Conservation (phyloP, 2,888 invertebrate species). For the Fissipunctia ypsillon region DNA sequence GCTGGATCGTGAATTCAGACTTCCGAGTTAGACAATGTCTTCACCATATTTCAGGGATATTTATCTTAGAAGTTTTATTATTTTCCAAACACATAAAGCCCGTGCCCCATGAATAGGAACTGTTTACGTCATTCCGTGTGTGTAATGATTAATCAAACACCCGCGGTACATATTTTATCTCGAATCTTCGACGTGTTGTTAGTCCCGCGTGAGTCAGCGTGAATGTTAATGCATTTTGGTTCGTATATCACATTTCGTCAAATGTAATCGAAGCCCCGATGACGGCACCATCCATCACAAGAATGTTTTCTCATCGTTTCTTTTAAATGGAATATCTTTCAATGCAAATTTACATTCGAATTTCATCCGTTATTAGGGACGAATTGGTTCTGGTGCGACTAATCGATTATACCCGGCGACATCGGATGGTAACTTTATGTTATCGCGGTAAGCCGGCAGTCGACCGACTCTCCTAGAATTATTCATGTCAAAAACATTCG, state of each 20-base stretch:
- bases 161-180: conserved; percentile 72
- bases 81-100: conserved; percentile 54
- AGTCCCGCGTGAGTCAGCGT: conserved; percentile 81
- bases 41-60: conserved; percentile 75
- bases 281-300: conserved; percentile 84
- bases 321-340: conserved; percentile 81
- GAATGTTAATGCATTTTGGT: conserved; percentile 87
- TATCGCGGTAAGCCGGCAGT: conserved; percentile 53
- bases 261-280: conserved; percentile 79
- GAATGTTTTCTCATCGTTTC: conserved; percentile 79
- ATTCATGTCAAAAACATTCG: conserved; percentile 70
- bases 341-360: conserved; percentile 81
- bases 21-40: conserved; percentile 76
- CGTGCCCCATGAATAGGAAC: conserved; percentile 40
- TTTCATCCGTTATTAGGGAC: conserved; percentile 64
- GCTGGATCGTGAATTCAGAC: conserved; percentile 71
- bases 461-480: conserved; percentile 60
- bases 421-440: conserved; percentile 61
- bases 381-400: conserved; percentile 59
- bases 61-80: conserved; percentile 74
- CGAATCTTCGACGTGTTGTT: conserved; percentile 67
- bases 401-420: conserved; percentile 62
- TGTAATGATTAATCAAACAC: conserved; percentile 67
- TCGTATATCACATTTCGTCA: conserved; percentile 86
- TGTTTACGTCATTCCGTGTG: conserved; percentile 63